Evolutionary conservation across 2,113 vertebrate genomes (phyloP).

Genomic region (Osmerus eperlanus): DNA sequence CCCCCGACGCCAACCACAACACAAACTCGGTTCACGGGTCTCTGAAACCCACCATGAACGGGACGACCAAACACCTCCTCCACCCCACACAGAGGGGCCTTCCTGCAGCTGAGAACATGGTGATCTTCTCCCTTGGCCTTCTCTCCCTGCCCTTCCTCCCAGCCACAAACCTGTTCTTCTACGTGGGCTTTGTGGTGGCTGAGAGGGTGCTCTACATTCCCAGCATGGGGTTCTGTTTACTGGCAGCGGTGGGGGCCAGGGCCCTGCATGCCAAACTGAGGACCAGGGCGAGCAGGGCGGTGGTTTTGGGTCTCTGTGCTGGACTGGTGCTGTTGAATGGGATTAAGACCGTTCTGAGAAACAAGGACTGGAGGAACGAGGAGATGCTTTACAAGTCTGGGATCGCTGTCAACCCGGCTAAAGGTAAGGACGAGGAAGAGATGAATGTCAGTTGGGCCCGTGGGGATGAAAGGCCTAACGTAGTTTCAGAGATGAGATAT

Average conservation of each 20-base stretch:
- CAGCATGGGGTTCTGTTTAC: slow-evolving; percentile 96
- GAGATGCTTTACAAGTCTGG: slow-evolving; percentile 98
- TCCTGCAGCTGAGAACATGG: slow-evolving; percentile 88
- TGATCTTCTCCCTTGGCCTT: slow-evolving; percentile 86
- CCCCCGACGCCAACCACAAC: slow-evolving; percentile 77
- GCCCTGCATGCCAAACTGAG: slow-evolving; percentile 83
- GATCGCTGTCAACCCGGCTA: slow-evolving; percentile 96
- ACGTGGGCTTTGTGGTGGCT: slow-evolving; percentile 97
- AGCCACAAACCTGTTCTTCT: slow-evolving; percentile 97
- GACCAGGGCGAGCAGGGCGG: slow-evolving; percentile 80
- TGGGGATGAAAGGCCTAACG: background rate
- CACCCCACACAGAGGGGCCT: slow-evolving; percentile 52
- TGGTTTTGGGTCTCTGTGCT: slow-evolving; percentile 81
- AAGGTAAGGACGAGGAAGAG: slow-evolving; percentile 77
- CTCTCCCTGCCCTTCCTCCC: slow-evolving; percentile 91
- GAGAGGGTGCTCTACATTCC: slow-evolving; percentile 98
- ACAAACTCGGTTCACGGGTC: slow-evolving; percentile 64
- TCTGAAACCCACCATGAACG: slow-evolving; percentile 30
- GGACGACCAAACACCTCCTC: slow-evolving; percentile 36
- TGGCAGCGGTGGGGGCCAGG: slow-evolving; percentile 87
- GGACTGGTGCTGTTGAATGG: slow-evolving; percentile 89
- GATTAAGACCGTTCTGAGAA: slow-evolving; percentile 88
- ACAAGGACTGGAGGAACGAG: slow-evolving; percentile 95
- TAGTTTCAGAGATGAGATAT: background rate
- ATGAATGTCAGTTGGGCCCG: background rate